Evolutionary conservation across 2,113 vertebrate species (phyloP), one percentile per base, ranked within the genome.

Genomic region (Megaceryle maxima): DNA sequence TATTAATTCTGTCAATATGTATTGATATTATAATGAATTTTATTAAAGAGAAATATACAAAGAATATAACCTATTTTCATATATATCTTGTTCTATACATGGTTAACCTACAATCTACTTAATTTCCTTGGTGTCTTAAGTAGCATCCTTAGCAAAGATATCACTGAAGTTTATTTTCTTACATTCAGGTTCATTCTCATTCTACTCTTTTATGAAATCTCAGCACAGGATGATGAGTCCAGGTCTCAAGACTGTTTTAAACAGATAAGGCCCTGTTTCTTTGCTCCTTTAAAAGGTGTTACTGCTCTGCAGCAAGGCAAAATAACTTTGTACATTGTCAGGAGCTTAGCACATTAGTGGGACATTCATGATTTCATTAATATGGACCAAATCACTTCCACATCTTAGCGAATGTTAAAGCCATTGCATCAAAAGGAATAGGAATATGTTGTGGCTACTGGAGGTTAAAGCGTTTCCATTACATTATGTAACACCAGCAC

Each of bases 91-190:
- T 64, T 57, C n/a, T 35, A 64, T 2, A 5, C 3, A 39, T 70
- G 4, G 4, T 57, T 88, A 72, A 68, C 14, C 16, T 17, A 20
- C 26, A 69, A 43, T 35, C 22, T 77, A 17, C 46, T 64, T 51
- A 60, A 43, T 73, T 73, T 62, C 0, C 26, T 83, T 1, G 0
- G 9, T 44, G 19, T 48, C 29, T 80, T 19, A 68, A 60, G 21
- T 19, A 39, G 9, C 10, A 66, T 26, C 28, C 16, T 37, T 77
- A 19, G 29, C 35, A 26, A 60, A 39, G n/a, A 31, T 2, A 66
- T 8, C 6, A 4, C 0, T 53, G 29, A 81, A 81, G 24, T 5
- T 89, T 0, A 8, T 64, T 88, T 55, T 28, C 15, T 80, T 46
- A 8, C 31, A 21, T 68, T 51, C 20, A 12, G 9, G 3, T 57